These are phyloP conservation scores for Trogon melanurus DNA, from an alignment of 2,113 vertebrate species.

Conservation along the genomic window DNA sequence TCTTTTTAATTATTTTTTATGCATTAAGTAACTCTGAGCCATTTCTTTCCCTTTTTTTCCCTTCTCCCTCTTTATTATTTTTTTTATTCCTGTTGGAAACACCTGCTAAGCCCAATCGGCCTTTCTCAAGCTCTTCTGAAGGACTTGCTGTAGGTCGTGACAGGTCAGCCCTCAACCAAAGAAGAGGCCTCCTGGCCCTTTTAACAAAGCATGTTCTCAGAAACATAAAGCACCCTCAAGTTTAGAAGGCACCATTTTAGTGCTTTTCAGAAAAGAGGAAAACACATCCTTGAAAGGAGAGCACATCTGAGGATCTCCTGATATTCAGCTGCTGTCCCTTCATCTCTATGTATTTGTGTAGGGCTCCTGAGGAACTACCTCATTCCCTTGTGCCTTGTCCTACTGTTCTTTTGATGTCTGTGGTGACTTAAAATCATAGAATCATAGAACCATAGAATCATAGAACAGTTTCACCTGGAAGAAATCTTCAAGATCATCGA, in stretches of 20 bases:
- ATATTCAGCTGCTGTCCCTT: neutral
- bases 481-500: no score
- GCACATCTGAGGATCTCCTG: neutral
- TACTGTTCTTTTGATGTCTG: neutral
- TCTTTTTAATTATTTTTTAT: neutral
- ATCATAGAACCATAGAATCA: no score
- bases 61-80: neutral
- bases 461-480: no score
- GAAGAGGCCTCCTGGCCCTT: neutral
- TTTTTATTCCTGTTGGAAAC: neutral
- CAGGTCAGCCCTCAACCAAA: neutral
- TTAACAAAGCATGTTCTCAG: neutral
- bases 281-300: neutral
- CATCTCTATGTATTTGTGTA: rapidly evolving
- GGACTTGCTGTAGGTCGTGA: neutral
- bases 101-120: neutral
- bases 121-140: neutral
- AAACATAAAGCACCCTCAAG: neutral
- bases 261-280: neutral
- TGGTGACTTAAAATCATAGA: neutral
- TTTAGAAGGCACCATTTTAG: neutral
- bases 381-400: neutral
- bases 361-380: neutral
- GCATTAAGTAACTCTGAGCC: neutral
- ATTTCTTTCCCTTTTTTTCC: neutral